Evolutionary conservation across 2,797 vertebrate genomes (phyloP), one percentile per base, ranked within the genome.

Genomic region (Gambelia wislizenii): DNA sequence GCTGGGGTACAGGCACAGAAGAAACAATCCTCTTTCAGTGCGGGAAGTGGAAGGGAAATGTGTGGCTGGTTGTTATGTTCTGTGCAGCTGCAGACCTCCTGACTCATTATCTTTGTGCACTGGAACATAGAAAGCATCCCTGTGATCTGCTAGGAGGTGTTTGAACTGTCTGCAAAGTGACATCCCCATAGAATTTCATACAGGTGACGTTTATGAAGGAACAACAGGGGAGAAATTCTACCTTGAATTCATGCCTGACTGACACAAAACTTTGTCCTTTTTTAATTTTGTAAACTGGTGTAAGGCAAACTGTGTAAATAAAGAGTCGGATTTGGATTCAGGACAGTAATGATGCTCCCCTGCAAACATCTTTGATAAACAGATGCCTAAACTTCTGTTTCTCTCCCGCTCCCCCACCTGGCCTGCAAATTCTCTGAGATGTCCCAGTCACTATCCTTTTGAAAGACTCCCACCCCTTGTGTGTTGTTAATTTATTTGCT

Each of bases 181-280:
- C 70, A 91, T 61, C 44, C 61, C 79, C 39, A 88, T 88, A 76
- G 89, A 89, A 49, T 75, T 83, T 25, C 39, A 4, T 4, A 1
- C 0, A 1, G 14, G 49, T 79, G 44, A 87, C 85, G 56, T 39
- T 87, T 59, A 9, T 69, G 87, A 72, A 67, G 80, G 87, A 87
- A 81, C 80, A 30, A 86, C 89, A 83, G 91, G 91, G 86, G 91
- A 90, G 92, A 92, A 67, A 70, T 0, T 20, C 86, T 95, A 87
- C 91, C 95, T 94, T 95, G 83, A 93, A 94, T 91, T 88, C 94
- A 89, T 93, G 93, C 93, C 92, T 94, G 93, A 89, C 94, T 96
- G 84, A 81, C 81, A 79, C 84, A 87, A 80, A 93, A 90, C 83
- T 91, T 91, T 92, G 90, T 92, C 90, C 93, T 92, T 95, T 88